Evolutionary conservation across 2,888 invertebrate species (phyloP), one percentile per base, ranked within the genome.

Genomic region (Thymelicus sylvestris): DNA sequence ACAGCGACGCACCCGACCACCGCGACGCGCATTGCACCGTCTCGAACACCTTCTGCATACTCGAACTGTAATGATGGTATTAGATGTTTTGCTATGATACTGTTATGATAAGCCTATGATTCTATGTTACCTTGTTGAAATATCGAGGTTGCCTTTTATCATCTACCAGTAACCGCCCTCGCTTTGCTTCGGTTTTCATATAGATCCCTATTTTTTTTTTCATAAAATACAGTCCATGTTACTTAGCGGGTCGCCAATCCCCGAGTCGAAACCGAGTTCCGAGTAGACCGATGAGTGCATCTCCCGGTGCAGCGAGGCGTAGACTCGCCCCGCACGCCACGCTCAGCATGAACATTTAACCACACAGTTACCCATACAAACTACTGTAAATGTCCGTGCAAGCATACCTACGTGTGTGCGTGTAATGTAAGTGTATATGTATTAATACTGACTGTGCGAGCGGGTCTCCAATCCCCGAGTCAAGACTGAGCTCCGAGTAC

Each of bases 301-400:
- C 93, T 99, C 99, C 38, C 97, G 96, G 68, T 98, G 98, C 78
- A 99, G 94, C 41, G 98, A 98, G 84, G 98, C 98, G 94, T 72
- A 93, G 87, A 62, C 94, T 90, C 10, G 94, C 94, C 57, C 93
- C 94, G 55, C 95, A 95, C 15, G 95, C 95, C 79, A 96, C 94
- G 66, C 95, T 95, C 2, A 95, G 94, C 89, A 95, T 93, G 79
- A 96, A 94, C 0, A 31, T n/a, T n/a, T 31, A 31, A 31, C 31
- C 31, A 5, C 31, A 31, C 31, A 31, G 2, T 1, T 31, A 31
- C 31, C 31, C 31, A 31, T 31, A 31, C 31, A 31, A 31, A 31
- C 31, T 31, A 31, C 31, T 31, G 31, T 31, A 31, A 31, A 5
- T 31, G 31, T 31, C 3, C 31, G 31, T 31, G 31, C 31, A 31